Percentiles rank a stretch among this genome's conserved stretches.
phyloP scores from a whole-genome alignment of 2,888 invertebrate genomes.

The Crossocerus cetratus region DNA sequence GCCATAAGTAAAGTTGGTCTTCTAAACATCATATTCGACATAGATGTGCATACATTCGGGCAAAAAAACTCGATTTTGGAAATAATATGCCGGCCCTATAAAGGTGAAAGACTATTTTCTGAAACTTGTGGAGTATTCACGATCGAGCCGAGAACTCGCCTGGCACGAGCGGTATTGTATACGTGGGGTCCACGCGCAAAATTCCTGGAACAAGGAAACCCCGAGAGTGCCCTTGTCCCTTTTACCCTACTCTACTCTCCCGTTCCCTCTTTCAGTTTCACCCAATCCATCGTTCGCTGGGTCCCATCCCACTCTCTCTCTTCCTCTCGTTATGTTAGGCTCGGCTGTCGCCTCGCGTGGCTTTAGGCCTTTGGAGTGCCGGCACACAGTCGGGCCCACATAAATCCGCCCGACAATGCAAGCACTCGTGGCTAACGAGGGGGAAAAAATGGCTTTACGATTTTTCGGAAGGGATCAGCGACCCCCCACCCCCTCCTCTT shows the following conservation, averaged over 20 bases:
- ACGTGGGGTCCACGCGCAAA: slow-evolving; percentile 55
- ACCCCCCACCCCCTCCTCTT: not conserved
- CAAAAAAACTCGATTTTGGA: no score
- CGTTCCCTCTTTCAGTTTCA: slow-evolving; percentile 9
- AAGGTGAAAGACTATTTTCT: slow-evolving; percentile 67
- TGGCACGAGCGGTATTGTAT: slow-evolving; percentile 34
- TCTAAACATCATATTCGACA: no score
- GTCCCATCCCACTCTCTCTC: slow-evolving; percentile 7
- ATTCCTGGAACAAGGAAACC: slow-evolving; percentile 64
- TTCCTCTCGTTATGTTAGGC: not conserved
- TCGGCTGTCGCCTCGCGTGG: slow-evolving; percentile 18
- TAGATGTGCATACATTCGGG: no score
- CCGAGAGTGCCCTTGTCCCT: slow-evolving; percentile 17
- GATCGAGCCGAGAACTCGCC: slow-evolving; percentile 35
- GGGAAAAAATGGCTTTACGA: slow-evolving; percentile 53
- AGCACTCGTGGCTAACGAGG: slow-evolving; percentile 59
- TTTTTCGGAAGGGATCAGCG: slow-evolving; percentile 35
- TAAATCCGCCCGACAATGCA: slow-evolving; percentile 69
- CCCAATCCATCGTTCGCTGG: not conserved
- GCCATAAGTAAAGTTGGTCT: no score
- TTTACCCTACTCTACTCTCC: slow-evolving; percentile 7
- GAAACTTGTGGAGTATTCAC: slow-evolving; percentile 18
- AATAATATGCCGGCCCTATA: no score
- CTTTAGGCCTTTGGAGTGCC: slow-evolving; percentile 17
- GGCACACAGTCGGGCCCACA: slow-evolving; percentile 44